Conservation (phyloP, 2,888 invertebrate species). For the Gymnosoma rotundatum region DNA sequence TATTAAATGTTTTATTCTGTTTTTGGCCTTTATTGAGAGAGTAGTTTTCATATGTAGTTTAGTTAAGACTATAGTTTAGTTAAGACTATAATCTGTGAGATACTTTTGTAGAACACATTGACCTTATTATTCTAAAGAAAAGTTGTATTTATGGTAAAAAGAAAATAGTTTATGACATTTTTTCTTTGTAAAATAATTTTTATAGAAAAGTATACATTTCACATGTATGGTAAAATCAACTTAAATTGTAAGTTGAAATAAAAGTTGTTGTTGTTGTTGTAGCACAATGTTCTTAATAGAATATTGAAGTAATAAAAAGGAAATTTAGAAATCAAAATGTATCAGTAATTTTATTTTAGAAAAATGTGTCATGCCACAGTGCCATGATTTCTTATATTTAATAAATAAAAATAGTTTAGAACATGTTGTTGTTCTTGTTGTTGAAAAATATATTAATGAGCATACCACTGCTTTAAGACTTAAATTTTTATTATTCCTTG, state of each 20-base stretch:
- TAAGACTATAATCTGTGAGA: neutral
- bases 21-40: conserved; percentile 20
- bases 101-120: conserved; percentile 21
- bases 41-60: conserved; percentile 7
- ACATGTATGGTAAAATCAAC: conserved; percentile 30
- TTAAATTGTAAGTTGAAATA: conserved; percentile 15
- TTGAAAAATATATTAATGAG: no score
- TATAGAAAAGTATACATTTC: neutral
- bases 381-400: neutral
- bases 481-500: neutral
- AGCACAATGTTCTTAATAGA: conserved; percentile 24
- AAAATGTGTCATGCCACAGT: neutral
- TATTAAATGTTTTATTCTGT: neutral
- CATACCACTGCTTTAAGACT: no score
- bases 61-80: neutral
- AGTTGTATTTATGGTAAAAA: conserved; percentile 43
- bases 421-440: neutral
- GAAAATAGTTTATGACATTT: conserved; percentile 36
- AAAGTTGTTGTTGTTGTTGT: conserved; percentile 46
- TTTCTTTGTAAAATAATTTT: conserved; percentile 4
- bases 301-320: conserved; percentile 1
- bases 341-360: neutral
- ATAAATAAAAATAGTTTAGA: neutral
- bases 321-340: conserved; percentile 4
- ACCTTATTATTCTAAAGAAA: conserved; percentile 52